A percentile compares a stretch with the other conserved stretches of the same genome.
Evolutionary conservation across 2,113 vertebrate genomes (phyloP).

Genomic region (Phocoena phocoena): DNA sequence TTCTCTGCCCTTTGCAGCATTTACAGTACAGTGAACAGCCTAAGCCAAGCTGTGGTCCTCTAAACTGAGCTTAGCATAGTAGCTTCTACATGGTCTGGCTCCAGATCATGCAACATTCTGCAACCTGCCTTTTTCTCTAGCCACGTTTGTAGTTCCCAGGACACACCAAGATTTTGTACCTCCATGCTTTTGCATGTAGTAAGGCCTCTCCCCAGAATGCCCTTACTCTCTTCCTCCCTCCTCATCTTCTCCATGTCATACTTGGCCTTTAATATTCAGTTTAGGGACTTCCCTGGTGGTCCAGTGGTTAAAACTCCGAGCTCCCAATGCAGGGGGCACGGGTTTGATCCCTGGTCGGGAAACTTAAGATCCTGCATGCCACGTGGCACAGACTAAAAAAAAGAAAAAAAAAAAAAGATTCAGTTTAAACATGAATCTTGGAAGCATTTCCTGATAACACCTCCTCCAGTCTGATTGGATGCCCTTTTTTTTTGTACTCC

Average conservation of each 20-base stretch:
- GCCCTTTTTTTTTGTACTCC: neutral
- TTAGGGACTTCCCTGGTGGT: too few relatives aligned
- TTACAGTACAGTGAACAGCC: too few relatives aligned
- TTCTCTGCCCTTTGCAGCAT: neutral
- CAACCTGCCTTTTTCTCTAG: neutral
- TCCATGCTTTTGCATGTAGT: accelerated
- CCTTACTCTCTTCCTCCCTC: neutral
- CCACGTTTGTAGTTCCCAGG: neutral
- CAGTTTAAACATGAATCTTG: neutral
- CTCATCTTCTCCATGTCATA: neutral
- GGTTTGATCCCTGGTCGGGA: too few relatives aligned
- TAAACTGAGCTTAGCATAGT: neutral
- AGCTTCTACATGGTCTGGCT: neutral
- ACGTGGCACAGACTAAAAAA: too few relatives aligned
- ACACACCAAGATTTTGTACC: neutral
- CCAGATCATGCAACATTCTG: too few relatives aligned
- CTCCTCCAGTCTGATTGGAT: neutral
- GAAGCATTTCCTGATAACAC: neutral
- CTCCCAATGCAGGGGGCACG: too few relatives aligned
- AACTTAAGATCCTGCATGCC: too few relatives aligned
- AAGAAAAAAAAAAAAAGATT: neutral
- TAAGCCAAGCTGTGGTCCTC: neutral
- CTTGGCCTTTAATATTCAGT: neutral
- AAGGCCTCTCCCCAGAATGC: neutral
- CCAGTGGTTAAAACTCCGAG: too few relatives aligned